Percentiles rank a stretch among this genome's conserved stretches.
Evolutionary conservation across 2,797 vertebrate genomes (phyloP).

Genomic region (Poeciliopsis paucimaculata): DNA sequence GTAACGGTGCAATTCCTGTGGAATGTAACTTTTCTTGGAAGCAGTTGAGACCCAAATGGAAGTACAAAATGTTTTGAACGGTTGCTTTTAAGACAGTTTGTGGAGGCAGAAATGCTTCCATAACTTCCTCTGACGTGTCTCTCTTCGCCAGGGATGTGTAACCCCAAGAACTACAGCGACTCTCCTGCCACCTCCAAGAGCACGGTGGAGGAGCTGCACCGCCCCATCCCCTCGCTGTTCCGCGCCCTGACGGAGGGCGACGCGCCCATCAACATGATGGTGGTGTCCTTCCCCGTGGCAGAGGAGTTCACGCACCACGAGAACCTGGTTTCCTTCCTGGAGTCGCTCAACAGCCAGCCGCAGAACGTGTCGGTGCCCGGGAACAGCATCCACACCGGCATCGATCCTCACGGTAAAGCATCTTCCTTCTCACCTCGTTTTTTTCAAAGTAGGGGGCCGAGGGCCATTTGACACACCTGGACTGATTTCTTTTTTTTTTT

Average conservation of each 20-base stretch:
- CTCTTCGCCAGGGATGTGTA: conserved; percentile 90
- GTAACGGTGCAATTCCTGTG: too few relatives aligned
- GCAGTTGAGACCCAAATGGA: too few relatives aligned
- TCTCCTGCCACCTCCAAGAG: conserved; percentile 97
- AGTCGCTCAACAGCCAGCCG: conserved; percentile 90
- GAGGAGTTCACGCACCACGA: conserved; percentile 96
- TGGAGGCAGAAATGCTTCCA: neutral
- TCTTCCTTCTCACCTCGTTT: neutral
- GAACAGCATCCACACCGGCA: conserved; percentile 89
- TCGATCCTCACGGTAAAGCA: conserved; percentile 79
- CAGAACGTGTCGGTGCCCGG: conserved; percentile 91
- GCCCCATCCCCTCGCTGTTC: conserved; percentile 95
- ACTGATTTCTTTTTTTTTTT: too few relatives aligned
- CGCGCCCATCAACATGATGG: conserved; percentile 93
- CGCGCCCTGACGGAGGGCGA: conserved; percentile 95
- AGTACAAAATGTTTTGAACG: too few relatives aligned
- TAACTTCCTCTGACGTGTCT: neutral
- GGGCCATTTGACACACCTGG: too few relatives aligned
- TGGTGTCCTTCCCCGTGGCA: conserved; percentile 94
- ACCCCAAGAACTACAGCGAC: conserved; percentile 96
- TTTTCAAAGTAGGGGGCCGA: too few relatives aligned
- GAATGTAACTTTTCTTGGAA: too few relatives aligned
- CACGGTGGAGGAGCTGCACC: conserved; percentile 95
- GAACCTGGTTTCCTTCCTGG: conserved; percentile 95
- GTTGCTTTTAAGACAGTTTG: neutral